A percentile compares a stretch with the other conserved stretches of the same genome.
phyloP scores from a whole-genome alignment of 2,888 invertebrate species.

The Chrysina gloriosa region DNA sequence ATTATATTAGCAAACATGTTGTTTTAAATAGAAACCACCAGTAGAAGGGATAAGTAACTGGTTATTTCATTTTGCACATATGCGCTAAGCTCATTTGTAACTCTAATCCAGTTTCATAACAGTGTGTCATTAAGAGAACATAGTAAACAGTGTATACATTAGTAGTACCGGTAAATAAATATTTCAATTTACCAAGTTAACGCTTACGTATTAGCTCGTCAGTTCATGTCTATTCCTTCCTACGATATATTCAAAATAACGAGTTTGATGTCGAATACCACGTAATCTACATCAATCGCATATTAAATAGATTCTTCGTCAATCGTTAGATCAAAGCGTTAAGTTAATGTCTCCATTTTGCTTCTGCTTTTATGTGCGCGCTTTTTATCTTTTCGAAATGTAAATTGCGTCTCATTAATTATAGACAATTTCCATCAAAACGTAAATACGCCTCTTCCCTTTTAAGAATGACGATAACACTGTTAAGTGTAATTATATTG shows the following conservation, averaged over 20 bases:
- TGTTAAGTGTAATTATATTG: slow-evolving; percentile 17
- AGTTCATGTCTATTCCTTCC: background rate
- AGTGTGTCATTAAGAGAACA: slow-evolving; percentile 45
- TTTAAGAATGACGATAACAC: slow-evolving; percentile 19
- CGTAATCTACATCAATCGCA: slow-evolving; percentile 19
- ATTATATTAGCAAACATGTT: too few species aligned
- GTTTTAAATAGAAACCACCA: too few species aligned
- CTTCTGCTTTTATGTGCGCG: slow-evolving; percentile 10
- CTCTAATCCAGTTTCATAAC: slow-evolving; percentile 49
- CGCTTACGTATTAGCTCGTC: background rate
- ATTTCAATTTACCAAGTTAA: slow-evolving; percentile 20
- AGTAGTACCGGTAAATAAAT: slow-evolving; percentile 11
- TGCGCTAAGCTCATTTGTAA: slow-evolving; percentile 47
- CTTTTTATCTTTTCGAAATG: slow-evolving; percentile 19
- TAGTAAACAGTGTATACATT: slow-evolving; percentile 25
- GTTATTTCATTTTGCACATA: background rate
- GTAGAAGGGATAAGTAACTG: background rate
- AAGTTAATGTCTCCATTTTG: slow-evolving; percentile 13
- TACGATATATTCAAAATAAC: slow-evolving; percentile 10
- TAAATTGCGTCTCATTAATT: slow-evolving; percentile 32
- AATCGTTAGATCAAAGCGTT: slow-evolving; percentile 21
- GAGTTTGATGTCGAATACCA: slow-evolving; percentile 11
- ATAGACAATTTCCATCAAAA: slow-evolving; percentile 29
- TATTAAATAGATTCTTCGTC: slow-evolving; percentile 15
- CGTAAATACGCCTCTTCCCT: slow-evolving; percentile 6